These are phyloP conservation scores for Agrochola macilenta DNA, from an alignment of 2,888 invertebrate genomes.

Conservation along the genomic window DNA sequence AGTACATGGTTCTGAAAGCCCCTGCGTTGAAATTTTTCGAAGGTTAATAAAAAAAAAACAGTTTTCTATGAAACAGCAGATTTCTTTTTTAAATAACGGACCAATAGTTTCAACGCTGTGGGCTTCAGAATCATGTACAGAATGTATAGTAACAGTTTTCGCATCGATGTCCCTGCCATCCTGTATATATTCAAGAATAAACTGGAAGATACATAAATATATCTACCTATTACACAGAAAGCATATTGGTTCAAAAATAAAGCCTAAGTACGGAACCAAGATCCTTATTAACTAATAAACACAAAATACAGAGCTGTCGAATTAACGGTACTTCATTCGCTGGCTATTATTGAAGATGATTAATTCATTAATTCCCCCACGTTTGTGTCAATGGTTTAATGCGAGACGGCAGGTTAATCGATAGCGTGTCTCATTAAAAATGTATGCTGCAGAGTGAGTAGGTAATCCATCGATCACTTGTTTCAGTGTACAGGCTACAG, in stretches of 20 bases:
- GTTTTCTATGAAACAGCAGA: too few relatives aligned
- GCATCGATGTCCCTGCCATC: too few relatives aligned
- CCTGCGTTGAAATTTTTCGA: too few relatives aligned
- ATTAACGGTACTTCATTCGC: neutral
- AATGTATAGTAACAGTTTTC: too few relatives aligned
- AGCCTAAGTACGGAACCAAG: neutral
- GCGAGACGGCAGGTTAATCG: constrained; percentile 75
- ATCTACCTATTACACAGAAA: neutral
- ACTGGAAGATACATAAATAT: neutral
- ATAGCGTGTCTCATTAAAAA: constrained; percentile 79
- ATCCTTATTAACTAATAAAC: neutral
- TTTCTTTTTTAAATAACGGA: too few relatives aligned
- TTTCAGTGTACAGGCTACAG: neutral
- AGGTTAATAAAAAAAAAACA: too few relatives aligned
- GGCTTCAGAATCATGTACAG: too few relatives aligned
- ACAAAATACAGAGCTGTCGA: neutral
- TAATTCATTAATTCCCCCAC: constrained; percentile 9
- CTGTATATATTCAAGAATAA: neutral
- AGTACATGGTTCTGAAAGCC: too few relatives aligned
- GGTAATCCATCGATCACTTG: constrained; percentile 59
- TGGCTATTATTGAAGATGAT: constrained; percentile 8
- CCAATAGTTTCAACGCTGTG: too few relatives aligned
- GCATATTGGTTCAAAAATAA: neutral
- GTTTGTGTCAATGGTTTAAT: constrained; percentile 41
- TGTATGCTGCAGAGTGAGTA: constrained; percentile 67